These are phyloP conservation scores for Ellobium chinense DNA, from an alignment of 2,888 invertebrate genomes.

Conservation along the genomic window DNA sequence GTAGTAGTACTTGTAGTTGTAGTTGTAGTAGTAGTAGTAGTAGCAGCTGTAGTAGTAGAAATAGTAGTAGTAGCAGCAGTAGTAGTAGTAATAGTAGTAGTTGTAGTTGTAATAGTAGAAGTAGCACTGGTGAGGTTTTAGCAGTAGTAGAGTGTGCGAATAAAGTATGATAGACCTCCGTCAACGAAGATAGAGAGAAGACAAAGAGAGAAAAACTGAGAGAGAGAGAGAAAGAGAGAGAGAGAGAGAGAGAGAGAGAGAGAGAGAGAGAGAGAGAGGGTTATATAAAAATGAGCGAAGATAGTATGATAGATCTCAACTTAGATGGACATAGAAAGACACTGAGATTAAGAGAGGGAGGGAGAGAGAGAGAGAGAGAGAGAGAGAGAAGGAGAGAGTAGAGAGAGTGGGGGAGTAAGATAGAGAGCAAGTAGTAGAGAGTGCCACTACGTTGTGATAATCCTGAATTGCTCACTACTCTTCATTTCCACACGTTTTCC, in stretches of 20 bases:
- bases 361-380: neutral
- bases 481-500: no score
- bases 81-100: no score
- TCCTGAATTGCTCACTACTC: no score
- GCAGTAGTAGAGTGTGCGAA: no score
- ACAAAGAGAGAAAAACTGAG: neutral
- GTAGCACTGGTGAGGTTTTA: neutral
- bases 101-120: no score
- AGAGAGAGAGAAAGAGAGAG: neutral
- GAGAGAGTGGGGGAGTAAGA: neutral
- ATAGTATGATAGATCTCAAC: no score
- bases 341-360: neutral
- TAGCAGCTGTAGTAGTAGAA: no score
- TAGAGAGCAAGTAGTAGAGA: neutral
- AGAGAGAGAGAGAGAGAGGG: slow-evolving; percentile 10
- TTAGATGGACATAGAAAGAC: neutral
- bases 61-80: no score
- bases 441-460: no score
- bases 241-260: slow-evolving; percentile 6
- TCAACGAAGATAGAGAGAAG: neutral
- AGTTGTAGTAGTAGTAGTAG: no score
- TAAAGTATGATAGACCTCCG: neutral
- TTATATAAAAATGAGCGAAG: neutral
- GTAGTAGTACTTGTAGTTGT: no score
- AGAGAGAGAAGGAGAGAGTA: neutral